Evolutionary conservation across 2,888 invertebrate species (phyloP).

Genomic region (Drosophila prostipennis): DNA sequence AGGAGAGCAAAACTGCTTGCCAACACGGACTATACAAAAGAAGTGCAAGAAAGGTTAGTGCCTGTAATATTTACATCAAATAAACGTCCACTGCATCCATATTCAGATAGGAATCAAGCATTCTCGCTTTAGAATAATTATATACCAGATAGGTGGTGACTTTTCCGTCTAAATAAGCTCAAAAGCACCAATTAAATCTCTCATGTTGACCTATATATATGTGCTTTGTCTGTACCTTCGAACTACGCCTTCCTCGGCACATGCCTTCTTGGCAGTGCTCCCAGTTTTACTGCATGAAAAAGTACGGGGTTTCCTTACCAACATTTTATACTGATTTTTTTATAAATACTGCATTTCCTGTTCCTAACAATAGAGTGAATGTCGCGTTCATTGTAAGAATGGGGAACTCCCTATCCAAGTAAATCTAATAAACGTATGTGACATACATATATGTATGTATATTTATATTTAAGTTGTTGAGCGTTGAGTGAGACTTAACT

Average conservation of each 20-base stretch:
- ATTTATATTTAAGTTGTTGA: no score
- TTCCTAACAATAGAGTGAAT: neutral
- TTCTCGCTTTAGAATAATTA: no score
- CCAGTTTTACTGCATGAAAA: neutral
- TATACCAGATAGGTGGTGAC: no score
- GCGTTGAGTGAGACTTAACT: no score
- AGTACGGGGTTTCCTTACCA: neutral
- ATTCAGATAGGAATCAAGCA: no score
- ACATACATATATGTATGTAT: no score
- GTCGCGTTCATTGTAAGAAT: neutral
- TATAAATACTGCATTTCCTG: constrained; percentile 1
- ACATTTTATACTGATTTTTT: neutral
- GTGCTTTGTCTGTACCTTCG: constrained; percentile 1
- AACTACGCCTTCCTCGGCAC: neutral
- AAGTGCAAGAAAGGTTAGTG: constrained; percentile 94
- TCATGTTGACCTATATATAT: constrained; percentile 11
- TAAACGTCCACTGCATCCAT: no score
- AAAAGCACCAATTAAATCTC: no score
- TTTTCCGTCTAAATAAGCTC: no score
- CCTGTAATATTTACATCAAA: neutral
- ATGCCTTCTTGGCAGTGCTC: constrained; percentile 6
- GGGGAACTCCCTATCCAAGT: no score
- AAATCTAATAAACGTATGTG: no score
- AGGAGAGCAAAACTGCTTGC: constrained; percentile 91
- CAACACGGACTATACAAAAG: constrained; percentile 93